Base-by-base conservation (phyloP, 2,888 invertebrate species). In the Eupithecia centaureata region DNA sequence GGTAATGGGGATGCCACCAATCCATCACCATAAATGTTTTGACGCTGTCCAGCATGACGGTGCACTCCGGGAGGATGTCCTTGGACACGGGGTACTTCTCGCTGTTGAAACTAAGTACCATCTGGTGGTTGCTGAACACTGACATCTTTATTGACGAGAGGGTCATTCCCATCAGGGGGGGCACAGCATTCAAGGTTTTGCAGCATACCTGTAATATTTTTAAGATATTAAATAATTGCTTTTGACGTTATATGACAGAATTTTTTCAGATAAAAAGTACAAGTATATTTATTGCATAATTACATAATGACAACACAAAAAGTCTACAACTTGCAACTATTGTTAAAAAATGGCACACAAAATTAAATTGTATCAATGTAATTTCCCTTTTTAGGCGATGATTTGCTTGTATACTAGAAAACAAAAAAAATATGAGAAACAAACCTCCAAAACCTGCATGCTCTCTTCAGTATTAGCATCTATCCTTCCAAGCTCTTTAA, bases 151-250 rank as follows among this genome's bases (percentile, higher is more conserved):
- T 94, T 0, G 93, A 93, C 56, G 94, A 93, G 38, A 96, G 80
- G 0, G 94, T 94, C 85, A 95, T 90, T 0, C 95, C 95, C 83
- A 94, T 92, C 3, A 95, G 88, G 4, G 94, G 93, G 0, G 95
- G 95, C 7, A 95, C 87, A 70, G 94, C 91, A 73, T 94, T 90
- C 76, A 94, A 94, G 71, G 91, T 89, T 74, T 90, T 84, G 76
- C 95, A 95, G 61, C 90, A 92, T 5, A 95, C 94, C 94, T 95
- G 86, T 0, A 88, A 87, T 30, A n/a, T n/a, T n/a, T n/a, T n/a
- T n/a, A n/a, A n/a, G 12, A 42, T 28, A 52, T 15, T 22, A 58
- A 58, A 22, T 7, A 18, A 22, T 22, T 1, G 10, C 22, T 47
- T 47, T 12, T 5, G 10, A 42, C 15, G 42, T 2, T 2, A 15